Evolutionary conservation across 1,140 invertebrate species (phyloP).

Genomic region (Trichogramma pretiosum): DNA sequence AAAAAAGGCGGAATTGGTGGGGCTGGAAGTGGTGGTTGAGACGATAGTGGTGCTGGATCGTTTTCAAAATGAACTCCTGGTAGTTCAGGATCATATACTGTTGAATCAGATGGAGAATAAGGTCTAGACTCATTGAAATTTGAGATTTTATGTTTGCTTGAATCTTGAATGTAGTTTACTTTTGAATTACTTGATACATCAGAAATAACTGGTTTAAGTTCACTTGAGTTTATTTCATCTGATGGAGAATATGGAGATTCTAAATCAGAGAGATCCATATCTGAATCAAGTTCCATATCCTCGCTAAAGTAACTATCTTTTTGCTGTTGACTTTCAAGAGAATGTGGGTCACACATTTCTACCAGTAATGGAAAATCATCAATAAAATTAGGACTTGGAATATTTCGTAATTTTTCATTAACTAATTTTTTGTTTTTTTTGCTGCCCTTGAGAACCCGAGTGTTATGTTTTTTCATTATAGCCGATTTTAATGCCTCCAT

Average conservation of each 20-base stretch:
- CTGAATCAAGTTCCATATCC: conserved; percentile 42
- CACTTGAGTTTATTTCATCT: too few relatives aligned
- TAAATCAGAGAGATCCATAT: conserved; percentile 25
- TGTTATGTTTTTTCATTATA: conserved; percentile 34
- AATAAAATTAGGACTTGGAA: conserved; percentile 34
- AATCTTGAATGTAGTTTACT: too few relatives aligned
- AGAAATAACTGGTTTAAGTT: too few relatives aligned
- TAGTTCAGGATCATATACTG: conserved; percentile 23
- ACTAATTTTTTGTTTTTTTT: conserved; percentile 1
- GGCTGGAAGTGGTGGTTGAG: background rate
- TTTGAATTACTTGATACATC: too few relatives aligned
- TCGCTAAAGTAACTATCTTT: conserved; percentile 22
- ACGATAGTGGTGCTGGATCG: background rate
- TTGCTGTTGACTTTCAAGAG: background rate
- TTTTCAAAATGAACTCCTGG: background rate
- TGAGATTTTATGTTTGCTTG: too few relatives aligned
- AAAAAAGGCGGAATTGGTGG: conserved; percentile 9
- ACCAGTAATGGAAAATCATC: conserved; percentile 24
- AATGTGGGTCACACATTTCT: conserved; percentile 6
- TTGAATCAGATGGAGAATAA: conserved; percentile 28
- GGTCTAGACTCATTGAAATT: conserved; percentile 19
- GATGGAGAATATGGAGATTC: conserved; percentile 11
- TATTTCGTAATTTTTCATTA: conserved; percentile 14
- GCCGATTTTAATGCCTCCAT: conserved; percentile 38
- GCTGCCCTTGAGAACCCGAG: conserved; percentile 27